phyloP scores from a whole-genome alignment of 2,797 vertebrate genomes.

The Protonibea diacanthus region DNA sequence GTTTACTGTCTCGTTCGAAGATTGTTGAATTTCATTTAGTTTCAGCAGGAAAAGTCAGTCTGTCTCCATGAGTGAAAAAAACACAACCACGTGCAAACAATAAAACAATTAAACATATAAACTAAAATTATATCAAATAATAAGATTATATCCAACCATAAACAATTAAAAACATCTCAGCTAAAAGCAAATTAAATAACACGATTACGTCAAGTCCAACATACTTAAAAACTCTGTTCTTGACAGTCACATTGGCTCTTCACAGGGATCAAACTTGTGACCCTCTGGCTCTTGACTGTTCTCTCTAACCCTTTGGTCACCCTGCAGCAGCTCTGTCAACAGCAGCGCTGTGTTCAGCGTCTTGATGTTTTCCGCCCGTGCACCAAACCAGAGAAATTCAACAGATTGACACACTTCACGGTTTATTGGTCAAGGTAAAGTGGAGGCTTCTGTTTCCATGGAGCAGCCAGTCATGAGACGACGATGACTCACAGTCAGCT shows the following conservation, averaged over 20 bases:
- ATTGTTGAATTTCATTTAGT: constrained; percentile 29
- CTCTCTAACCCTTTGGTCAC: constrained; percentile 21
- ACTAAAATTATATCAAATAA: background rate
- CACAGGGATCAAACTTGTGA: constrained; percentile 39
- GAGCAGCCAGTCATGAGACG: constrained; percentile 65
- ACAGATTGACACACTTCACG: constrained; percentile 66
- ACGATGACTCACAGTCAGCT: constrained; percentile 74
- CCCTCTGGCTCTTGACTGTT: background rate
- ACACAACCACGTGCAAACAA: background rate
- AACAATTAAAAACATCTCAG: background rate
- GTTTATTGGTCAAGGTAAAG: constrained; percentile 64
- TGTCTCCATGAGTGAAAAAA: background rate
- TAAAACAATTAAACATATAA: background rate
- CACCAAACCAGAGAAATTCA: constrained; percentile 48
- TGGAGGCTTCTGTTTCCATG: constrained; percentile 60
- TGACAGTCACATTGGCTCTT: background rate
- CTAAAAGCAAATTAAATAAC: background rate
- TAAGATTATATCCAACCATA: background rate
- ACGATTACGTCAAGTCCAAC: background rate
- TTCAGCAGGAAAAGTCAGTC: constrained; percentile 1
- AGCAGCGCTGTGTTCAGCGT: constrained; percentile 20
- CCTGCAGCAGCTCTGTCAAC: constrained; percentile 15
- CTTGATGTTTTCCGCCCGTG: background rate
- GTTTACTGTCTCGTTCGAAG: background rate
- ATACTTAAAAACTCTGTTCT: background rate